These are phyloP conservation scores for Epinotia nisella DNA, from an alignment of 2,888 invertebrate species.

Conservation along the genomic window DNA sequence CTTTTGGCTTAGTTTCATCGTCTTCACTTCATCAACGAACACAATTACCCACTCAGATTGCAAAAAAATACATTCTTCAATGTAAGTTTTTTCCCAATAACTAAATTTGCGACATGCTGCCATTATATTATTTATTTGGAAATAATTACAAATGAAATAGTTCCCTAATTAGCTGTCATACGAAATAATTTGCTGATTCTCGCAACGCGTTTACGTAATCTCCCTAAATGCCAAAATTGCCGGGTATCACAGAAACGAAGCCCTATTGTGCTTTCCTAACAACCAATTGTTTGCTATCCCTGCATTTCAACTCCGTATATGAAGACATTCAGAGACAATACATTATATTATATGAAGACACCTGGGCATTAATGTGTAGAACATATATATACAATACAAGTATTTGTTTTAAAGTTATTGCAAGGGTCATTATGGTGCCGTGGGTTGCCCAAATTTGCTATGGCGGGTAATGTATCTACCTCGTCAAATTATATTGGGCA, in stretches of 20 bases:
- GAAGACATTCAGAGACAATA: conserved; percentile 6
- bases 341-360: neutral
- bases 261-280: conserved; percentile 31
- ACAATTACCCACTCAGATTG: neutral
- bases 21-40: no score
- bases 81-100: conserved; percentile 1
- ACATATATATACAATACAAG: neutral
- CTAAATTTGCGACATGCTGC: neutral
- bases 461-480: conserved; percentile 3
- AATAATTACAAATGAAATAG: conserved; percentile 21
- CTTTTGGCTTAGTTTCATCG: no score
- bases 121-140: neutral
- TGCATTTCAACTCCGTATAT: conserved; percentile 9
- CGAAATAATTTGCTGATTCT: conserved; percentile 12
- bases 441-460: conserved; percentile 33
- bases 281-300: conserved; percentile 24
- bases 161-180: conserved; percentile 16
- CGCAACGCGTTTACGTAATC: conserved; percentile 19
- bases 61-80: neutral
- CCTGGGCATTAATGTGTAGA: conserved; percentile 7
- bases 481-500: conserved; percentile 7
- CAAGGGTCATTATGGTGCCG: conserved; percentile 26
- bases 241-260: neutral
- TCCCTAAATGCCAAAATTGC: conserved; percentile 9
- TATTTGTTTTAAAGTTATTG: conserved; percentile 24